Evolutionary conservation across 2,888 invertebrate species (phyloP).

Genomic region (Macrophya alboannulata): DNA sequence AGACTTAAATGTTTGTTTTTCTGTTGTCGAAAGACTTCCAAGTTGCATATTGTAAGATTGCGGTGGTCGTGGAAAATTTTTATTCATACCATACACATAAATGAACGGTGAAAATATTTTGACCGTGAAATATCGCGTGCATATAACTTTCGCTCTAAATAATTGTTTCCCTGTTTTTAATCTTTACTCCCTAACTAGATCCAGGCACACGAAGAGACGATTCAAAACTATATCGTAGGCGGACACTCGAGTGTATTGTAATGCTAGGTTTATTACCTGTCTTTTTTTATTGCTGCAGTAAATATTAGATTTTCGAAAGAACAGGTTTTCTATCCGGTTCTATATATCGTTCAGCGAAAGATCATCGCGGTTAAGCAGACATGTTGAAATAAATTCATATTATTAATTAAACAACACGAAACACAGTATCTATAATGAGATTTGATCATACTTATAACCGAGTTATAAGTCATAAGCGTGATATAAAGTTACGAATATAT

Average conservation of each 20-base stretch:
- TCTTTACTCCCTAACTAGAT: neutral
- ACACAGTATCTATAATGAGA: neutral
- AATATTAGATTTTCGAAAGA: constrained; percentile 18
- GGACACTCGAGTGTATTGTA: neutral
- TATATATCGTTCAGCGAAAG: neutral
- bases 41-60: neutral
- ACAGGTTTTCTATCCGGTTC: constrained; percentile 23
- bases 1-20: neutral
- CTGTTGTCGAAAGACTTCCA: neutral
- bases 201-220: neutral
- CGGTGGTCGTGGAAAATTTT: neutral
- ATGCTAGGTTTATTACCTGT: neutral
- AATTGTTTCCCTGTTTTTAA: neutral
- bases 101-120: neutral
- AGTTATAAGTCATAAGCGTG: neutral
- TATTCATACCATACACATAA: neutral
- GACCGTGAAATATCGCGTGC: constrained; percentile 13
- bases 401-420: neutral
- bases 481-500: neutral
- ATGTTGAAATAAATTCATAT: neutral
- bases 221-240: neutral
- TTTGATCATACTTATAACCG: neutral
- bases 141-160: constrained; percentile 32
- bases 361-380: neutral
- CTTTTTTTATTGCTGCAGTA: neutral